Conservation (phyloP, 2,888 invertebrate species). For the Drosophila falleni region DNA sequence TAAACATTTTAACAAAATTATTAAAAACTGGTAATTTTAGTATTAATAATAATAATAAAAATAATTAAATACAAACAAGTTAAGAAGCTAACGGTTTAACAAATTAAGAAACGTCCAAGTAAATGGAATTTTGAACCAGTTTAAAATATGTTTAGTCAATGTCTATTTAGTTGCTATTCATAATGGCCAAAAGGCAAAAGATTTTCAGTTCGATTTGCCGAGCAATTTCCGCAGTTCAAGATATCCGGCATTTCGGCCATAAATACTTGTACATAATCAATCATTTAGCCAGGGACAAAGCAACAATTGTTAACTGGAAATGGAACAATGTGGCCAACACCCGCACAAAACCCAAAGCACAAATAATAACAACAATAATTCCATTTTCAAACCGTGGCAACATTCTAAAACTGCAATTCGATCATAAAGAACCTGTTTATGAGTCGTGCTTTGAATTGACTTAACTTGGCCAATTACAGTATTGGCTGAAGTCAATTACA, state of each 20-base stretch:
- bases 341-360: slow-evolving; percentile 48
- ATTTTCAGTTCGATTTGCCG: slow-evolving; percentile 12
- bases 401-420: slow-evolving; percentile 64
- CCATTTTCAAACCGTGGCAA: slow-evolving; percentile 27
- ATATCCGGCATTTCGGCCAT: slow-evolving; percentile 65
- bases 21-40: too few species aligned
- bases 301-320: slow-evolving; percentile 46
- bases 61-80: background rate
- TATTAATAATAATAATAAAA: too few species aligned
- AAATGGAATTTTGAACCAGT: slow-evolving; percentile 44
- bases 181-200: slow-evolving; percentile 10
- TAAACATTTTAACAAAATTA: too few species aligned
- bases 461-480: slow-evolving; percentile 52
- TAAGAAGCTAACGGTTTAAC: background rate
- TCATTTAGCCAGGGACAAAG: slow-evolving; percentile 42
- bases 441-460: slow-evolving; percentile 43
- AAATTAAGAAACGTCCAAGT: slow-evolving; percentile 12
- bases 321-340: slow-evolving; percentile 40
- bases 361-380: background rate
- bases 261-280: slow-evolving; percentile 46
- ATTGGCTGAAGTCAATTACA: slow-evolving; percentile 50
- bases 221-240: slow-evolving; percentile 16
- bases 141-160: slow-evolving; percentile 17
- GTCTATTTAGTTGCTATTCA: slow-evolving; percentile 1
- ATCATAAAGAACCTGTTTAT: slow-evolving; percentile 59